These are phyloP conservation scores for Brachypterus glaber DNA, from an alignment of 2,888 invertebrate genomes.

Conservation along the genomic window DNA sequence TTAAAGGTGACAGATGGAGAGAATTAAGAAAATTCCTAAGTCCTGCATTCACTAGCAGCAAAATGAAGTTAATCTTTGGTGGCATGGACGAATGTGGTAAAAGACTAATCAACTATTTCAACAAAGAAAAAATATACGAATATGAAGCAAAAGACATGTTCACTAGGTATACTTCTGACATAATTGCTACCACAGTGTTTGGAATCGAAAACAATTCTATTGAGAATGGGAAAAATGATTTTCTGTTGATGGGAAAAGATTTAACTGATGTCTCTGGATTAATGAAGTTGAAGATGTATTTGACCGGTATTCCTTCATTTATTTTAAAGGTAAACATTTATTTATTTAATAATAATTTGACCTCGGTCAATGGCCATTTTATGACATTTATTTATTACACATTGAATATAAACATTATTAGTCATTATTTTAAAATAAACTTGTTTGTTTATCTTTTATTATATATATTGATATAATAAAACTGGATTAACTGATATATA, in stretches of 20 bases:
- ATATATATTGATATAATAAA: conserved; percentile 38
- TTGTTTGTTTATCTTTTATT: no score
- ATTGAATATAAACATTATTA: conserved; percentile 30
- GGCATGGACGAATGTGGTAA: conserved; percentile 27
- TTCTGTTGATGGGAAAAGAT: conserved; percentile 43
- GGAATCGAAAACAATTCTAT: conserved; percentile 45
- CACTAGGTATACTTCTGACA: conserved; percentile 48
- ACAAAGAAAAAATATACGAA: conserved; percentile 13
- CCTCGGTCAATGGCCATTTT: conserved; percentile 33
- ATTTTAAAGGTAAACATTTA: no score
- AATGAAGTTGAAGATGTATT: conserved; percentile 7
- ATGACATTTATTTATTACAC: conserved; percentile 36
- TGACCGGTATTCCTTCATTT: no score
- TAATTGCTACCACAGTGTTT: conserved; percentile 48
- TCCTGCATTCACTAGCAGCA: no score
- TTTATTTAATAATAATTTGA: conserved; percentile 12
- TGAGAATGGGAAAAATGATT: no score
- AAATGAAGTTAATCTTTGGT: conserved; percentile 30
- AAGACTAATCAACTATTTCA: conserved; percentile 22
- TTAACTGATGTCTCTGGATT: conserved; percentile 30
- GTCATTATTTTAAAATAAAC: no score
- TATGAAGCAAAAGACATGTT: conserved; percentile 32
- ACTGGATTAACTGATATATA: conserved; percentile 45
- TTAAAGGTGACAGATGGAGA: no score
- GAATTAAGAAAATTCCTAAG: no score